Conservation (phyloP, 2,888 invertebrate genomes). For the Trachelus stipa region DNA sequence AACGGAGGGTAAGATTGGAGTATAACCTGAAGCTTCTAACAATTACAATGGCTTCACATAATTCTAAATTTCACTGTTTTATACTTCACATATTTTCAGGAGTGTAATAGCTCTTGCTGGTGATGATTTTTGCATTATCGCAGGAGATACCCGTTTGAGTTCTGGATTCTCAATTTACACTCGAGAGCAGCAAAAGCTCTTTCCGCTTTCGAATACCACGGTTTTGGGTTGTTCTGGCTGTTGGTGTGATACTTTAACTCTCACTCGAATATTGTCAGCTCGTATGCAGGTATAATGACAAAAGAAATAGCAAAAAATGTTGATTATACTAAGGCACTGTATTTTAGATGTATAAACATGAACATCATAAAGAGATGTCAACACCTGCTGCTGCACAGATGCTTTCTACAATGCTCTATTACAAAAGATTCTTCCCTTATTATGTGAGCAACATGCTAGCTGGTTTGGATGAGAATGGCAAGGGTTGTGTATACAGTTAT, state of each 20-base stretch:
- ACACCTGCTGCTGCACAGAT: constrained; percentile 95
- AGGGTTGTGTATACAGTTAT: constrained; percentile 95
- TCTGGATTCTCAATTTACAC: constrained; percentile 92
- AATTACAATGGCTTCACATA: constrained; percentile 14
- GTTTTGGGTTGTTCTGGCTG: constrained; percentile 96
- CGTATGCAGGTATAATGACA: constrained; percentile 78
- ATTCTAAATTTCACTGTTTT: constrained; percentile 3
- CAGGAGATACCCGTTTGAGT: constrained; percentile 94
- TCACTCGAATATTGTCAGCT: constrained; percentile 85
- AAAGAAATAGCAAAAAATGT: neutral
- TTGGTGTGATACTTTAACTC: constrained; percentile 96
- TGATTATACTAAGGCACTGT: neutral
- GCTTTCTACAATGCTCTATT: constrained; percentile 95
- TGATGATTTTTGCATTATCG: constrained; percentile 93
- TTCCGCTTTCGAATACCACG: constrained; percentile 82
- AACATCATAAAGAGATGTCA: constrained; percentile 92
- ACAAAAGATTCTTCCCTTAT: constrained; percentile 98
- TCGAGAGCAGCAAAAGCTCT: constrained; percentile 88
- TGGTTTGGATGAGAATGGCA: constrained; percentile 92
- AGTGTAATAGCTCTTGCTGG: constrained; percentile 97
- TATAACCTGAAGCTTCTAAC: constrained; percentile 35
- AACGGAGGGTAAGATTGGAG: constrained; percentile 78
- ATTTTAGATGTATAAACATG: constrained; percentile 88
- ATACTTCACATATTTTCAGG: constrained; percentile 68
- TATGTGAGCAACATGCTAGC: constrained; percentile 95